Base-by-base conservation (phyloP, 2,797 vertebrate species). In the Gadopsis bispinosus region DNA sequence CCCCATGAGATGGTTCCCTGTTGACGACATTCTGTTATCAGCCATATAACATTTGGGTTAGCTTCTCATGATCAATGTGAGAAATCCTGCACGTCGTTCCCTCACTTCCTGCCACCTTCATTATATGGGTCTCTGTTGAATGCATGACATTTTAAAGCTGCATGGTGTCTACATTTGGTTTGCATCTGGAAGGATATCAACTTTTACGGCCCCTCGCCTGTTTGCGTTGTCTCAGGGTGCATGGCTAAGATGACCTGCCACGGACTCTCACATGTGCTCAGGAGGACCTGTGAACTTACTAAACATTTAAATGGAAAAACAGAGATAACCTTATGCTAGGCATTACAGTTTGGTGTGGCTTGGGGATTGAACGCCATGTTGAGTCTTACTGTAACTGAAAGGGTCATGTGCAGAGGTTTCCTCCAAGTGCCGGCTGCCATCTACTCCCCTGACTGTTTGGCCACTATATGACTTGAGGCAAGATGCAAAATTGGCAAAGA, bases 151-250 rank as follows among this genome's bases (percentile, higher is more conserved):
- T 86, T 82, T 87, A 75, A 79, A 84, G 80, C 80, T 85, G 78
- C 62, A 71, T 39, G 41, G 81, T 85, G 78, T 85, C 88, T 79
- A 75, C 86, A 89, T 92, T 91, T 91, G 91, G 87, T 92, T 81
- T 80, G 74, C 87, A 91, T 90, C 77, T 84, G 85, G 84, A 81
- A 72, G 76, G 80, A 89, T 90, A 88, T 91, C 81, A 81, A 75
- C 73, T 91, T 92, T 91, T 90, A 90, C 33, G 10, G 81, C 81
- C 69, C n/a, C 37, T 39, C n/a, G 37, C 37, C 45, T 20, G 73
- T 41, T 73, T 86, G 81, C 76, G 53, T 86, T 91, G 84, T 90
- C 79, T 88, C 65, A 56, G 75, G 64, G 63, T 80, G 66, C 67
- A 58, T 78, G 63, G 58, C 73, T 75, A 14, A 83, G 68, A 81